Base-by-base conservation (phyloP, 2,113 vertebrate species). In the Acinonyx jubatus region DNA sequence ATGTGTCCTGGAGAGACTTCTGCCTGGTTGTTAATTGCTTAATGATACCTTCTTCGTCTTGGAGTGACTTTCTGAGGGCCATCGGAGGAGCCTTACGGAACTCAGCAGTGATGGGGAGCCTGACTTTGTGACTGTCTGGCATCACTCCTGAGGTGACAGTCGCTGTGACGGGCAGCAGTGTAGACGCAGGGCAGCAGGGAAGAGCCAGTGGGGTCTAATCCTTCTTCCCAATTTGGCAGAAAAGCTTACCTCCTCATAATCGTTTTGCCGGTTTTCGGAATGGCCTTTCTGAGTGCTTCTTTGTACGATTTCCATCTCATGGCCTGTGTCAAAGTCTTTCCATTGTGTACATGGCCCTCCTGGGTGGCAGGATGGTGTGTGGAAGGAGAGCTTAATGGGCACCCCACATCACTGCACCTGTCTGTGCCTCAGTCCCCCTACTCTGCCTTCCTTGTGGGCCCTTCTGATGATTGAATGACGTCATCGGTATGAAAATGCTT, bases 11-110 rank as follows among this genome's bases (percentile, higher is more conserved):
- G 95, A 29, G 93, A 94, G 48, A 36, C 63, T 89, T 71, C 23
- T 89, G 41, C 86, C 45, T 65, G 8, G 90, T 92, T n/a, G 61
- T 86, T 91, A 52, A 52, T 29, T 82, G 79, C 92, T 97, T 71
- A 79, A 89, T 78, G 61, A 36, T 13, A 33, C 45, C 81, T 76
- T 69, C 81, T 66, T 57, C 19, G 63, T 79, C 90, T 76, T 41
- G 1, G 3, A 95, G 36, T 96, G 50, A 87, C 96, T 97, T 97
- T 61, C 87, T 23, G 87, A 82, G 93, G 15, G 82, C 50, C 84
- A 1, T 85, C 76, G 78, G 6, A 92, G 79, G 79, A 95, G 83
- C 19, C 48, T 85, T 61, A 27, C 48, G 80, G 95, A 94, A 91
- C 16, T 57, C 5, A 2, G 6, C 0, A 1, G 48, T 27, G 63